Evolutionary conservation across 92 coral and sea anemone genomes (phyloP), one percentile per base, ranked within the genome.

Genomic region (Chrysogorgia sp.): DNA sequence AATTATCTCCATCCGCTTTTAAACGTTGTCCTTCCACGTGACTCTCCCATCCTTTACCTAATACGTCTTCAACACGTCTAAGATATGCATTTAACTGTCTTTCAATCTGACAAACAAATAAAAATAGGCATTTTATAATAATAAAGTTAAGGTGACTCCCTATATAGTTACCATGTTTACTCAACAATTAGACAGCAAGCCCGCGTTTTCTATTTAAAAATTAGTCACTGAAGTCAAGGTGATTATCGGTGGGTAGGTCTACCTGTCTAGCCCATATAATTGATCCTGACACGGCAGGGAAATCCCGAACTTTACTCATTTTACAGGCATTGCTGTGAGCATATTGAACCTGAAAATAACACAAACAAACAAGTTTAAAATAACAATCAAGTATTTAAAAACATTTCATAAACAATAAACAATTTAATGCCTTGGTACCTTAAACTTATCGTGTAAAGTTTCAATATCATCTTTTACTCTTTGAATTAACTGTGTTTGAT

Each of bases 241-340:
- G n/a, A n/a, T n/a, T n/a, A n/a, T n/a, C n/a, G n/a, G n/a, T n/a
- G n/a, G n/a, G n/a, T n/a, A n/a, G 12, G 13, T 45, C 4, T 79
- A 80, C 97, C 93, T 93, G 98, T 48, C 98, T 88, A 3, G 98
- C 98, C 98, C 98, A 94, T 78, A 94, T 94, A 71, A 94, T 91
- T 52, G 98, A 94, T 30, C 98, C 98, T 25, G 98, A 94, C 1
- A 94, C 98, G n/a, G 98, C 97, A 10, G 98, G 98, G 45, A 94
- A 78, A 63, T 94, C 98, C 24, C 98, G 67, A 47, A 94, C 98
- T 76, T 87, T 94, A 59, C 98, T 94, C 98, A 94, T 94, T 77
- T 94, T 94, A 32, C 96, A 94, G 40, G 98, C 97, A 59, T 90
- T 94, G 56, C 98, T 94, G 85, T 94, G 89, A 2, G 98, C 96